Base-by-base conservation (phyloP, 2,113 vertebrate genomes). In the Verasper variegatus region DNA sequence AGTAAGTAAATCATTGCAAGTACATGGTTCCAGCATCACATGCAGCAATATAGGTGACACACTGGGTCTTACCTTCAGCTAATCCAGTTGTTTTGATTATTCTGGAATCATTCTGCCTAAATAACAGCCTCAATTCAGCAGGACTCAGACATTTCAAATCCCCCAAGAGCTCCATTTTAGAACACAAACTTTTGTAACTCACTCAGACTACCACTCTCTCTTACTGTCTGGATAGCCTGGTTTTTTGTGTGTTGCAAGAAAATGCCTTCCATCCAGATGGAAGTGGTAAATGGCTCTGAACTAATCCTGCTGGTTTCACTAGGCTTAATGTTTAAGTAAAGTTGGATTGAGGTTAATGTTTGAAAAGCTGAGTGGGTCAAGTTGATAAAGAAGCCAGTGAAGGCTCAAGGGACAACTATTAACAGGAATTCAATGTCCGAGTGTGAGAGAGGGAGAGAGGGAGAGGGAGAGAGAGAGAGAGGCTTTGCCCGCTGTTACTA, bases 81-180 rank as follows among this genome's bases (percentile, higher is more conserved):
- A 92, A 59, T 20, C 89, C 91, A 26, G 75, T 64, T 0, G 91
- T 92, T 27, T 51, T 84, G 35, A 26, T 82, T 24, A 91, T 84
- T 45, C 75, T 81, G 64, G 64, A 66, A 60, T 86, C 86, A 1
- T 82, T 82, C 24, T 72, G 42, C 12, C 89, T 75, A 78, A 92
- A 90, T 27, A 90, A 62, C 51, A 66, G 27, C 75, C 91, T 87
- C 60, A 92, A 15, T 4, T 83, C 75, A 60, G 61, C 69, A 40
- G 88, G 84, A 66, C 66, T 78, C 47, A 89, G 70, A 52, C 15
- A 8, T 2, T 5, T 51, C 18, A 92, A 45, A 56, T 24, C 0
- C 45, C 2, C 9, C 0, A n/a, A 26, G 8, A 27, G 35, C 52
- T 83, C 58, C 88, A 89, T 90, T 4, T 68, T 20, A 58, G 31